Evolutionary conservation across 2,113 vertebrate genomes (phyloP), one percentile per base, ranked within the genome.

Genomic region (Ptilorrhoa leucosticta): DNA sequence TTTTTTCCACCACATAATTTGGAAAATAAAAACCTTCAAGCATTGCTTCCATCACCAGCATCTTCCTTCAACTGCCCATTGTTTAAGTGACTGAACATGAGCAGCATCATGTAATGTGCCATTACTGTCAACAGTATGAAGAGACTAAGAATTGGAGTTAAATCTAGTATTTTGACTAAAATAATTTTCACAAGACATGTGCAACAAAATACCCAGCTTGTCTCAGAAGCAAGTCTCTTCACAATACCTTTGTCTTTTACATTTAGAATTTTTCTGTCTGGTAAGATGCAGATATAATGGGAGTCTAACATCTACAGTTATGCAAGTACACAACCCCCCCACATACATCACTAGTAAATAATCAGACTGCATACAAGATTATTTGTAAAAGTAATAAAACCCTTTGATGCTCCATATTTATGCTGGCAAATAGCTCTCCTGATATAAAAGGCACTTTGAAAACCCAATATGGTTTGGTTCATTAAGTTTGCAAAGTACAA

Each of bases 401-500:
- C 94, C 88, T 93, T 85, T 70, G 95, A 96, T 96, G 95, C 91
- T 95, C 92, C 58, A 27, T 73, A 89, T 95, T 97, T 96, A 93
- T 96, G 98, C 97, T 98, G 98, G 98, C 97, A 97, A 97, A 98
- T 90, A 97, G 89, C 86, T 94, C 94, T 97, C 90, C 87, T 85
- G 94, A 97, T 97, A 96, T 87, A 97, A 98, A 97, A 99, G 98
- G 98, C 98, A 99, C 98, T 98, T 98, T 95, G 98, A 98, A 98
- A 98, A 98, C 98, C 97, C 98, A 98, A 98, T 98, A 98, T 97
- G 98, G 98, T 98, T 98, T 97, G 97, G 97, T 97, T 98, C 94
- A 76, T 97, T 96, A 98, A 98, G 97, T 98, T 98, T 98, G 98
- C 97, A 97, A 98, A 98, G 98, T 98, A 98, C 98, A 98, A 98